Percentiles rank a stretch among this genome's conserved stretches.
These are phyloP conservation scores for Cheilosia vernalis DNA, from an alignment of 2,888 invertebrate species.

Conservation along the genomic window DNA sequence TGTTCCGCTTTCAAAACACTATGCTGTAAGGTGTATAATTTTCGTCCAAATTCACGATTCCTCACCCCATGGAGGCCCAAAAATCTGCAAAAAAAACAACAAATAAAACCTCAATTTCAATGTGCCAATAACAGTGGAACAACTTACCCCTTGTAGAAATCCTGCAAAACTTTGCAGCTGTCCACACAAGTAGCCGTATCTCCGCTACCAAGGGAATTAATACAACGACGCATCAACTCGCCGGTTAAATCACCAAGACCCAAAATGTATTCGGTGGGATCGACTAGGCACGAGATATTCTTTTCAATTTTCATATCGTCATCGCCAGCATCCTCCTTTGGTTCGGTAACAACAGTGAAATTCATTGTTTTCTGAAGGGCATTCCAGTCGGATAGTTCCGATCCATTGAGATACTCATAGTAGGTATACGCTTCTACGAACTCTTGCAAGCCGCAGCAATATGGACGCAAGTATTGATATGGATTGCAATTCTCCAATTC, in stretches of 20 bases:
- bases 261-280: constrained; percentile 86
- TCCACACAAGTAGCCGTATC: constrained; percentile 89
- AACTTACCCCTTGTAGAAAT: constrained; percentile 80
- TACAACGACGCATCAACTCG: constrained; percentile 94
- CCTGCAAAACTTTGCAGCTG: constrained; percentile 89
- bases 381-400: constrained; percentile 86
- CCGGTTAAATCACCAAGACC: constrained; percentile 95
- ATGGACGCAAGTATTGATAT: constrained; percentile 88
- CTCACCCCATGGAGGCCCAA: constrained; percentile 84
- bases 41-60: constrained; percentile 88
- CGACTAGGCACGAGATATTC: constrained; percentile 78
- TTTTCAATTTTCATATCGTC: constrained; percentile 19
- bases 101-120: constrained; percentile 39
- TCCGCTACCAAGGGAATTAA: constrained; percentile 91
- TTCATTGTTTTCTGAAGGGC: constrained; percentile 85
- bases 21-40: constrained; percentile 88
- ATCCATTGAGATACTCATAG: constrained; percentile 87
- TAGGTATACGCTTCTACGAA: constrained; percentile 94
- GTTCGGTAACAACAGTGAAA: constrained; percentile 79
- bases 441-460: constrained; percentile 89
- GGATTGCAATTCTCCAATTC: constrained; percentile 90
- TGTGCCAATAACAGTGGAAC: not conserved
- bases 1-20: constrained; percentile 93
- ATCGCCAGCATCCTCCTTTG: constrained; percentile 26
- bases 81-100: constrained; percentile 80